A percentile compares a stretch with the other conserved stretches of the same genome.
phyloP scores from a whole-genome alignment of 92 coral and sea anemone genomes.

The Parazoanthus darwini region DNA sequence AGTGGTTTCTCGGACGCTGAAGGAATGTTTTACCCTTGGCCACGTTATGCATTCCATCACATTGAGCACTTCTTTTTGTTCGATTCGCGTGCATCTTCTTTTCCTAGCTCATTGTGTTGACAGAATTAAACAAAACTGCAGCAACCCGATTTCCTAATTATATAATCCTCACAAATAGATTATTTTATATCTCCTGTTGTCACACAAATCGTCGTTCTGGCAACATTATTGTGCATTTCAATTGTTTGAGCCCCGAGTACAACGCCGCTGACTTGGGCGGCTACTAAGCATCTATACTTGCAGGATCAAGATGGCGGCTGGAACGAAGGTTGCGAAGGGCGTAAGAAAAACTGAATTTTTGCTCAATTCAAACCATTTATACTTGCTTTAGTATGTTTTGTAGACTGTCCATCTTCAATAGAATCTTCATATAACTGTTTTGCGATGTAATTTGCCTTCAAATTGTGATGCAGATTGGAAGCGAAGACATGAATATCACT shows the following conservation, averaged over 20 bases:
- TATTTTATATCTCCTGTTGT: not conserved
- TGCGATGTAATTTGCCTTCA: not conserved
- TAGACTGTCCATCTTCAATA: not conserved
- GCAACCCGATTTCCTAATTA: slow-evolving; percentile 18
- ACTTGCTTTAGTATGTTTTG: not conserved
- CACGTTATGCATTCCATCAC: not conserved
- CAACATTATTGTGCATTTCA: slow-evolving; percentile 22
- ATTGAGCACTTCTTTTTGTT: not conserved
- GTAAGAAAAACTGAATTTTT: slow-evolving; percentile 16
- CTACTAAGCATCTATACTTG: slow-evolving; percentile 28
- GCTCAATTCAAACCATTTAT: not conserved
- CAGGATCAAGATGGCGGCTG: slow-evolving; percentile 85
- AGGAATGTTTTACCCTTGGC: slow-evolving; percentile 19
- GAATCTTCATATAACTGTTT: not conserved
- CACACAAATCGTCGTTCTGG: slow-evolving; percentile 1
- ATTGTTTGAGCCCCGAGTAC: not conserved
- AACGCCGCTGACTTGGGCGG: slow-evolving; percentile 23
- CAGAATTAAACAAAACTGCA: not conserved
- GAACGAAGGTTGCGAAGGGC: slow-evolving; percentile 63
- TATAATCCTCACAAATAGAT: slow-evolving; percentile 8
- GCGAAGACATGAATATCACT: slow-evolving; percentile 88
- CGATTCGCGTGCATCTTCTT: not conserved
- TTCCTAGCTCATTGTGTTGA: slow-evolving; percentile 5
- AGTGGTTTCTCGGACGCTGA: not conserved
- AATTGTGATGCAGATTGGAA: slow-evolving; percentile 54